Base-by-base conservation (phyloP, 1,140 invertebrate species). In the Calycopis cecrops region DNA sequence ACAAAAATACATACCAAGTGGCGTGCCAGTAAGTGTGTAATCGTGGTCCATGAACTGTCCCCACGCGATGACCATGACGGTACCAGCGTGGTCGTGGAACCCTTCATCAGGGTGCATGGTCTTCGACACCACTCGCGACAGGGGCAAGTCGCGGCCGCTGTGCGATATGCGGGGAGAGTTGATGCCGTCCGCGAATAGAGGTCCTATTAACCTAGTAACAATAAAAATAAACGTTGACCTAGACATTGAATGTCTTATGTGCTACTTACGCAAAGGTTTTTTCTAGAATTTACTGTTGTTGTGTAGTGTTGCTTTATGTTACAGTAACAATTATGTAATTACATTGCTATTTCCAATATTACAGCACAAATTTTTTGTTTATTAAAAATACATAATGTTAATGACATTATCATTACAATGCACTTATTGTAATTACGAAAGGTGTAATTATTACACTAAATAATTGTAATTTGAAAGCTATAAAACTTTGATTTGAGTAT, bases 21-120 rank as follows among this genome's bases (percentile, higher is more conserved):
- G 95, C 33, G 94, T 96, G 28, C 91, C 96, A 49, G 95, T 97
- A 9, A 97, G 89, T 0, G 96, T 97, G 65, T 96, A 94, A 77
- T 98, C 96, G 87, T 98, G 96, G 80, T 97, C 96, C 91, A 97
- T 95, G 81, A 97, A 97, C 87, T 98, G 96, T 67, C 96, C 96
- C 95, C 95, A 97, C 51, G 95, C 95, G 57, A 97, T 96, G 40
- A 97, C 91, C 93, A 97, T 96, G 59, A 97, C 94, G 10, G 96
- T 97, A 44, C 96, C 95, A n/a, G 95, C 95, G 76, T 97, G 96
- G 81, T 97, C 96, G 71, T 97, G 96, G 88, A 92, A 96, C 21
- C 95, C 95, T 61, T 97, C 94, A 68, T 97, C 96, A 4, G 95
- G 94, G 81, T 98, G 96, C 90, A 97, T 94, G 4, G 94, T 95